Conservation (phyloP, 2,113 vertebrate genomes). For the Gopherus evgoodei region DNA sequence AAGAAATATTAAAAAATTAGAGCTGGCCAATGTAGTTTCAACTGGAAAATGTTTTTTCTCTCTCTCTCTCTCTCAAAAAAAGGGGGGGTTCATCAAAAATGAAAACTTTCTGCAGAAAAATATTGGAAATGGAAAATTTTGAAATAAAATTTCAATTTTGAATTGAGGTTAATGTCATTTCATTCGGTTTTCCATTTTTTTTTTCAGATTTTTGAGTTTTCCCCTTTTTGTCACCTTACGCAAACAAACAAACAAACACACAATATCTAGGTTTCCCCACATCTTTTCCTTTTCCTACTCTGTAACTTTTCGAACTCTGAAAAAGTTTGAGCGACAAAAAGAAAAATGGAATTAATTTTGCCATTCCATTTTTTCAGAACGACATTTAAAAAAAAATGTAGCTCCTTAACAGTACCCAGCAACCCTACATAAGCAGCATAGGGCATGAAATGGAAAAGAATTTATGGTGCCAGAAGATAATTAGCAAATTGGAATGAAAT, state of each 20-base stretch:
- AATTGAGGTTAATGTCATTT: not conserved
- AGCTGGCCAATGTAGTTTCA: not conserved
- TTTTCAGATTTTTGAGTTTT: not conserved
- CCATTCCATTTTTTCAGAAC: not conserved
- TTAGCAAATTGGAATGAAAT: not conserved
- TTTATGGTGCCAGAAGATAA: not conserved
- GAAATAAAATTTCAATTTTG: not conserved
- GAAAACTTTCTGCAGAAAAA: not conserved
- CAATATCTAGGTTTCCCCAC: not conserved
- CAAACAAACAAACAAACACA: not conserved
- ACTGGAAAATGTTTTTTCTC: not conserved
- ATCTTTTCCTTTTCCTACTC: not conserved
- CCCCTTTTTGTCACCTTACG: not conserved
- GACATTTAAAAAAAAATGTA: not conserved
- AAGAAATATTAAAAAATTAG: not conserved
- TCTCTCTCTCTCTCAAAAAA: not conserved
- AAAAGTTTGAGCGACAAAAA: not conserved
- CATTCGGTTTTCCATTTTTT: not conserved
- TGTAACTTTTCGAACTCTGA: not conserved
- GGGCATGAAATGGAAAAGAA: not conserved
- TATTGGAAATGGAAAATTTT: not conserved
- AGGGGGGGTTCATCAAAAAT: not conserved
- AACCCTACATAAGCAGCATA: not conserved
- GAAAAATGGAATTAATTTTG: not conserved
- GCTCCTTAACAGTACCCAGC: not conserved